These are phyloP conservation scores for Stegastes partitus DNA, from an alignment of 2,113 vertebrate species.

Conservation along the genomic window DNA sequence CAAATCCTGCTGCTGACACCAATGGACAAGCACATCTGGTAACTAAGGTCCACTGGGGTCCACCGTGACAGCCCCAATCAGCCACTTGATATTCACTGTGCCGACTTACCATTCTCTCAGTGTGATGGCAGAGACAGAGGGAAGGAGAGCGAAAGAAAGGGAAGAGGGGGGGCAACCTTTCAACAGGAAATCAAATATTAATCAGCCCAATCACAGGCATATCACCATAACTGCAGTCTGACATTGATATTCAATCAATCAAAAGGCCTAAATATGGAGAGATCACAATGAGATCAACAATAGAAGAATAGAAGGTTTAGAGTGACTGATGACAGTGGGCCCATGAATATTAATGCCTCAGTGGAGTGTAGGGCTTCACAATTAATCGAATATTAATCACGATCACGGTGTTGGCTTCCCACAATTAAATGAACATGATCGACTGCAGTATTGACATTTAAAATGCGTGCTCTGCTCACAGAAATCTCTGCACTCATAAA, in stretches of 20 bases:
- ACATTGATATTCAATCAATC: slow-evolving; percentile 73
- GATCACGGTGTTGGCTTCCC: no score
- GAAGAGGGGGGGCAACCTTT: slow-evolving; percentile 49
- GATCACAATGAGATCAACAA: slow-evolving; percentile 53
- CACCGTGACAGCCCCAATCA: slow-evolving; percentile 68
- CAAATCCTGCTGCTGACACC: slow-evolving; percentile 70
- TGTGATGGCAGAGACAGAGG: slow-evolving; percentile 25
- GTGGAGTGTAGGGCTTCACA: background rate
- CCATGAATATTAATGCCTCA: slow-evolving; percentile 43
- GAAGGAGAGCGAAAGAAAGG: slow-evolving; percentile 21
- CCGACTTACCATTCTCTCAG: slow-evolving; percentile 49
- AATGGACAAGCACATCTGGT: slow-evolving; percentile 74
- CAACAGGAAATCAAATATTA: slow-evolving; percentile 77
- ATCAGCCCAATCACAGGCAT: slow-evolving; percentile 67
- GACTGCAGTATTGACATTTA: no score
- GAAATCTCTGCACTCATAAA: no score
- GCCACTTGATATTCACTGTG: slow-evolving; percentile 76
- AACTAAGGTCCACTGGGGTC: slow-evolving; percentile 60
- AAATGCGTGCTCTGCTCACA: no score
- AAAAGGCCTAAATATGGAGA: slow-evolving; percentile 58
- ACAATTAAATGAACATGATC: no score
- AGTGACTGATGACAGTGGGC: slow-evolving; percentile 50
- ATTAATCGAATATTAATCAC: no score
- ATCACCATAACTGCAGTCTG: slow-evolving; percentile 62
- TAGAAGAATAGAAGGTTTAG: slow-evolving; percentile 38